Base-by-base conservation (phyloP, 2,797 vertebrate genomes). In the Syngnathus acus region DNA sequence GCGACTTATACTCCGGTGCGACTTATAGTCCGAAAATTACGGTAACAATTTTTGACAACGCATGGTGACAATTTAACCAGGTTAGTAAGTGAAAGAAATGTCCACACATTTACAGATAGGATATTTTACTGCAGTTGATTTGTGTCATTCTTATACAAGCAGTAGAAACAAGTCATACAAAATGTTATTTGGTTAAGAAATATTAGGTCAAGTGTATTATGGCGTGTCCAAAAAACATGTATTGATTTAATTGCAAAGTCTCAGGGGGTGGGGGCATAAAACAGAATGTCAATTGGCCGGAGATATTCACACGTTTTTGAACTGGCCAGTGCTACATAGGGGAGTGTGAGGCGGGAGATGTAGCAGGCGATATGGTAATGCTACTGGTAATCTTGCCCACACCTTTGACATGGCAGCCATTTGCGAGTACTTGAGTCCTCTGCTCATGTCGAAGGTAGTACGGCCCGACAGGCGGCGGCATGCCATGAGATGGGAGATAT, bases 381-480 rank as follows among this genome's bases (percentile, higher is more conserved):
- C 95, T 98, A 90, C 95, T 98, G 82, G 94, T 97, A 81, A 97
- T 95, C 91, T 96, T 98, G 87, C 89, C 96, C 82, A 92, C 90
- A 69, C 93, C 80, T 90, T 94, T 98, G 80, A 82, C 90, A 64
- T 93, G 89, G 75, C 84, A 87, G 65, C 93, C 94, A 53, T 95
- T 97, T 73, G 90, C 76, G 73, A 95, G 81, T 72, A 91, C 89
- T 81, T 93, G 91, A 88, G 92, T 94, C 90, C 92, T 93, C 88
- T 89, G 94, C 77, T 96, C 95, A 72, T 94, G 93, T 65, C 88
- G 85, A 4, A 91, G 74, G 57, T 91, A 94, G 76, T 91, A 95
- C 9, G 93, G 89, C 67, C 90, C 94, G 68, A 81, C 55, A 13
- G 93, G 81, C 85, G 92, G 92, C 38, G 86, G 68, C 58, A 86